Conservation (phyloP, 2,113 vertebrate genomes). For the Pipra filicauda region DNA sequence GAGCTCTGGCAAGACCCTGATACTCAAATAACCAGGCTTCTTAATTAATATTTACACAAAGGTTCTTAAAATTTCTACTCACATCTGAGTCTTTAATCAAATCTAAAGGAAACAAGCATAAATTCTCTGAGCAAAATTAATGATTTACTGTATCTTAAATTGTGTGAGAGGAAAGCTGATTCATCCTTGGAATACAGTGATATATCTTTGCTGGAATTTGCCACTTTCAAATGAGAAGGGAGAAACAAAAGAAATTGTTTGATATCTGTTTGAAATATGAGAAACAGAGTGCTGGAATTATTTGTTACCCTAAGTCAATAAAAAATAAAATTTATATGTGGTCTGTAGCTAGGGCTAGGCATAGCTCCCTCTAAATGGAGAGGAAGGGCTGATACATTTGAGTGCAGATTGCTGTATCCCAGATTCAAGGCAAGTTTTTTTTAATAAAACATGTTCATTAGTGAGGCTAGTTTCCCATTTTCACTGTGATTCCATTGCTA, state of each 20-base stretch:
- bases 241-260: background rate
- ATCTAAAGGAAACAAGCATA: background rate
- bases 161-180: background rate
- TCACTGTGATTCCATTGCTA: background rate
- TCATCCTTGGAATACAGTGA: background rate
- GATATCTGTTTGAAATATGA: background rate
- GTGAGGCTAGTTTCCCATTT: background rate
- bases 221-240: background rate
- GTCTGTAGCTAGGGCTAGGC: background rate
- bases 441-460: background rate
- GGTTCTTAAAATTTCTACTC: background rate
- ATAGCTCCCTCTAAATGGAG: background rate
- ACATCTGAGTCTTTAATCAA: background rate
- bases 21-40: background rate
- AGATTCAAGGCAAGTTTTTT: background rate
- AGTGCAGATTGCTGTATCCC: background rate
- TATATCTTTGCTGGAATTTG: background rate
- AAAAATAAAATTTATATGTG: background rate
- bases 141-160: background rate
- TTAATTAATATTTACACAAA: background rate
- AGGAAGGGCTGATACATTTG: background rate
- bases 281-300: background rate
- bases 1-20: background rate
- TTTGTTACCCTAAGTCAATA: background rate
- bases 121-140: background rate